Conservation (phyloP, 53 echinoderm and acorn worm species). For the Apostichopus leukothele region DNA sequence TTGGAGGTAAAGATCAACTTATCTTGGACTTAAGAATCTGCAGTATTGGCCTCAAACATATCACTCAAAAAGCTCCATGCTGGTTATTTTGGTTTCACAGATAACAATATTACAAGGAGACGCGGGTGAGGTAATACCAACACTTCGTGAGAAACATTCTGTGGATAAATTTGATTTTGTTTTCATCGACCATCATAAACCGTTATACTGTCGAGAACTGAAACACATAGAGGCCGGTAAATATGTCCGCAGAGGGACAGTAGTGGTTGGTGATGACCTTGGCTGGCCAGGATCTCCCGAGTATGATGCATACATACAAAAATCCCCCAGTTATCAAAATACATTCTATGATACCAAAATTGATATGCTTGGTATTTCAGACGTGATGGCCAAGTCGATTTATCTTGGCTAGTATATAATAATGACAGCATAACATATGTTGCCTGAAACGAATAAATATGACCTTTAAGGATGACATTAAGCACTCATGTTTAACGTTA, state of each 20-base stretch:
- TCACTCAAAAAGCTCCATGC: too few relatives aligned
- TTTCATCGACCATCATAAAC: conserved; percentile 69
- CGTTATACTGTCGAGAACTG: conserved; percentile 58
- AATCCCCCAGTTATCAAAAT: conserved; percentile 46
- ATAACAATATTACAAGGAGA: conserved; percentile 31
- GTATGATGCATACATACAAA: conserved; percentile 58
- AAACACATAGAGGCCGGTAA: conserved; percentile 55
- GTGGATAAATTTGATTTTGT: conserved; percentile 65
- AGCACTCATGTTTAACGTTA: background rate
- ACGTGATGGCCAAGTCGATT: conserved; percentile 17
- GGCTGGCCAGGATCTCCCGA: conserved; percentile 57
- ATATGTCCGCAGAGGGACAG: conserved; percentile 54
- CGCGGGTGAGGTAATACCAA: conserved; percentile 61
- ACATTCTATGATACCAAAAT: background rate
- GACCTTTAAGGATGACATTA: background rate
- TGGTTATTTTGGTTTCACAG: conserved; percentile 7
- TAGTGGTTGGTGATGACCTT: conserved; percentile 63
- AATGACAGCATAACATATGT: background rate
- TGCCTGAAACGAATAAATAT: background rate
- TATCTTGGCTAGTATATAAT: background rate
- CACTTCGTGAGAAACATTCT: conserved; percentile 45
- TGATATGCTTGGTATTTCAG: background rate
- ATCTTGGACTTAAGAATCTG: too few relatives aligned
- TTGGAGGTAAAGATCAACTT: too few relatives aligned
- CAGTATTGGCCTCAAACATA: too few relatives aligned